Base-by-base conservation (phyloP, 2,888 invertebrate genomes). In the Incurvaria masculella region DNA sequence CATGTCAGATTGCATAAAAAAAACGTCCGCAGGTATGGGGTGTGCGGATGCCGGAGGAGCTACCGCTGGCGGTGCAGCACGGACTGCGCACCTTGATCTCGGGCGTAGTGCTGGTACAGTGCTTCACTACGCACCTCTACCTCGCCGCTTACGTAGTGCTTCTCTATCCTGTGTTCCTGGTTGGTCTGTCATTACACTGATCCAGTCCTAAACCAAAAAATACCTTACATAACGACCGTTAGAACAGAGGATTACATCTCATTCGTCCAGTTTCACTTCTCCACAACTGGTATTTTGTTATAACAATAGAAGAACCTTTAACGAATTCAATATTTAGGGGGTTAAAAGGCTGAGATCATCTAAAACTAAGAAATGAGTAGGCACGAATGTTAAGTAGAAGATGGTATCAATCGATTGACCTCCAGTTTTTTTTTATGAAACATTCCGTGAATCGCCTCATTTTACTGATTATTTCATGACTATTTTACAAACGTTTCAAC, bases 21-120 rank as follows among this genome's bases (percentile, higher is more conserved):
- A n/a, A n/a, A n/a, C n/a, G n/a, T n/a, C n/a, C n/a, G 8, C 42
- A 76, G 76, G 73, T 82, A 51, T 82, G 82, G 82, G 69, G 73
- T 50, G 70, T 80, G 66, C 59, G 60, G 18, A 72, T 82, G 72
- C 78, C 81, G 2, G 57, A 56, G 2, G 69, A 71, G 49, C 57
- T 75, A 45, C 63, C 79, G 11, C 57, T 66, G 56, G 62, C 72
- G 8, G 64, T 73, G 23, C 80, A 81, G 59, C 65, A 71, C 4
- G 65, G 60, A n/a, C 57, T 82, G 40, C 73, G 81, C 18, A 79
- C 79, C 14, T 66, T 81, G 60, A 66, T 81, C 39, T 75, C 75
- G 1, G 72, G 74, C 3, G 65, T 82, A 20, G 75, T 82, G 64
- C 59, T 82, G 33, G 71, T 78, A 1, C 74, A 80, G 53, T 80